Conservation (phyloP, 2,888 invertebrate genomes). For the Leucozona laternaria region DNA sequence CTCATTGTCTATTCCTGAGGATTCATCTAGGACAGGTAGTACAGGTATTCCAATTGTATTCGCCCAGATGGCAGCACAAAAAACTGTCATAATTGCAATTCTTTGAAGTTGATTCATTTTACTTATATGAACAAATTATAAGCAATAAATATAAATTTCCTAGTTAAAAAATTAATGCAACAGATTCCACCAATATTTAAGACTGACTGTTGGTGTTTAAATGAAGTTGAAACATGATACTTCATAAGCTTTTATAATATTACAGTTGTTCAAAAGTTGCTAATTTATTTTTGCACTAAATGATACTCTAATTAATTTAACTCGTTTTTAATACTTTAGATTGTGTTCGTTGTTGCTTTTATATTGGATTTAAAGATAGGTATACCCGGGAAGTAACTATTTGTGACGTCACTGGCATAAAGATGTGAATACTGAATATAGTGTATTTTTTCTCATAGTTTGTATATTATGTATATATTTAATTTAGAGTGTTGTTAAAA, state of each 20-base stretch:
- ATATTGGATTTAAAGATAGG: background rate
- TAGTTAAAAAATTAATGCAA: constrained; percentile 14
- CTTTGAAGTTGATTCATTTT: constrained; percentile 70
- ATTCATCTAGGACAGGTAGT: constrained; percentile 79
- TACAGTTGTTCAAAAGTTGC: constrained; percentile 54
- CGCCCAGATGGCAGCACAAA: constrained; percentile 78
- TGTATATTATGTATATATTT: background rate
- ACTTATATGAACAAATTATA: background rate
- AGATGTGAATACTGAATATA: constrained; percentile 45
- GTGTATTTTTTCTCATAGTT: background rate
- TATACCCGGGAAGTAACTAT: constrained; percentile 39
- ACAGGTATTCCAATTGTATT: constrained; percentile 79
- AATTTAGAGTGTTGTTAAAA: constrained; percentile 6
- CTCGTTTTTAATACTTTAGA: constrained; percentile 77
- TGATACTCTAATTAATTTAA: constrained; percentile 82
- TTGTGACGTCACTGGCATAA: constrained; percentile 51
- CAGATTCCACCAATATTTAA: constrained; percentile 44
- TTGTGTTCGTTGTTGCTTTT: constrained; percentile 31
- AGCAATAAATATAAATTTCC: background rate
- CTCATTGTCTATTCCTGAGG: constrained; percentile 80
- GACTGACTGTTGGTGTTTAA: constrained; percentile 54
- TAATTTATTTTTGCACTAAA: constrained; percentile 67
- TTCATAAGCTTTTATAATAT: constrained; percentile 72
- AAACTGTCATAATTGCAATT: constrained; percentile 76
- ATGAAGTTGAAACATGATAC: constrained; percentile 54